Percentiles rank a stretch among this genome's conserved stretches.
phyloP scores from a whole-genome alignment of 2,888 invertebrate species.

The Polyommatus iphigenia region DNA sequence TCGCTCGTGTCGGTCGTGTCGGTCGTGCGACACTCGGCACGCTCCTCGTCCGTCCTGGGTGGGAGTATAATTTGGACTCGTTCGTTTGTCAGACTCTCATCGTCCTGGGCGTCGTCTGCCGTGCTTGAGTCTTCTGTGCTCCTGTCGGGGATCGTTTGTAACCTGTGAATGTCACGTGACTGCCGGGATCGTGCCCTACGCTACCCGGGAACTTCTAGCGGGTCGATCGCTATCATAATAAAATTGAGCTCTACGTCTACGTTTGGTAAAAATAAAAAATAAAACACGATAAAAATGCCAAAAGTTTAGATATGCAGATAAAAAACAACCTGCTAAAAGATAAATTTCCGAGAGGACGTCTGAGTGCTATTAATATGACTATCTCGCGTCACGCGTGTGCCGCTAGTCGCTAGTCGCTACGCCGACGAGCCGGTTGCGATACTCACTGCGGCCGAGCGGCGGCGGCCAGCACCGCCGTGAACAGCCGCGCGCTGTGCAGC shows the following conservation, averaged over 20 bases:
- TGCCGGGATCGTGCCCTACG: neutral
- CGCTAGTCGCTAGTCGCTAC: neutral
- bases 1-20: neutral
- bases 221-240: no score
- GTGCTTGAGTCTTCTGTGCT: neutral
- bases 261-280: no score
- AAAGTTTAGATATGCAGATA: no score
- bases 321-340: no score
- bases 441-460: neutral
- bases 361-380: no score
- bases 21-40: neutral
- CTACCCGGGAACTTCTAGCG: neutral
- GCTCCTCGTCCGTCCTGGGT: neutral
- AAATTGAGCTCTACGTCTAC: no score
- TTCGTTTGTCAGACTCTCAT: neutral
- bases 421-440: neutral
- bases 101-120: neutral
- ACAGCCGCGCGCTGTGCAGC: neutral
- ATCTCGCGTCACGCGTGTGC: neutral
- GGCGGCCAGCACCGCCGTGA: slow-evolving; percentile 5
- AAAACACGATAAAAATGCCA: no score
- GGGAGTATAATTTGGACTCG: neutral
- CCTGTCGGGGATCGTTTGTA: neutral
- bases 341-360: no score
- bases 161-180: neutral